phyloP scores from a whole-genome alignment of 2,797 vertebrate genomes.

The Pipistrellus nathusii region DNA sequence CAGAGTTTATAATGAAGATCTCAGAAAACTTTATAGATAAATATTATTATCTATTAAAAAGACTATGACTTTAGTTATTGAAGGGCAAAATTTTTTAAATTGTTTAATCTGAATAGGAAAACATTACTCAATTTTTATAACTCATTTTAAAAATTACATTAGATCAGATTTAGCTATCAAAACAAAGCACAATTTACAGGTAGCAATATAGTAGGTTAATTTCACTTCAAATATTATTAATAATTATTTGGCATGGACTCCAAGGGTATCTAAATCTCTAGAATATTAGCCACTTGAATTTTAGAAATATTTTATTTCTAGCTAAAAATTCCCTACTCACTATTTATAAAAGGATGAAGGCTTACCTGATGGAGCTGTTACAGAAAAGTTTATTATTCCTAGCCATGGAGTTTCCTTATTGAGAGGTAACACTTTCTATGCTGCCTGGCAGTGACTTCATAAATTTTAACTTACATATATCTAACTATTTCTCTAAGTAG shows the following conservation, averaged over 20 bases:
- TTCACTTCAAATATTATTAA: background rate
- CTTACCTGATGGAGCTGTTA: background rate
- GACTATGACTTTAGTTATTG: background rate
- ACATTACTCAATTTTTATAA: background rate
- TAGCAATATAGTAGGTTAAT: background rate
- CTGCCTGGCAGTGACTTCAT: background rate
- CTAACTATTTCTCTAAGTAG: background rate
- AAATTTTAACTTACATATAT: background rate
- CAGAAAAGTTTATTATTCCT: background rate
- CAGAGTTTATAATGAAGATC: background rate
- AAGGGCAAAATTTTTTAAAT: background rate
- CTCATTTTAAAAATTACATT: background rate
- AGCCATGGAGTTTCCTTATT: background rate
- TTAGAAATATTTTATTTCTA: slow-evolving; percentile 13
- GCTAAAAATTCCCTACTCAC: background rate
- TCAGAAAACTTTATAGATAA: background rate
- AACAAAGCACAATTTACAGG: background rate
- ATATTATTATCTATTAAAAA: background rate
- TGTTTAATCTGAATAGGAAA: slow-evolving; percentile 25
- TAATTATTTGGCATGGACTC: background rate
- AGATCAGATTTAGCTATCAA: slow-evolving; percentile 4
- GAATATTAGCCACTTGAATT: slow-evolving; percentile 39
- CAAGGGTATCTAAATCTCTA: background rate
- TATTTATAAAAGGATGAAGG: background rate
- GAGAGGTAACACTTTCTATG: background rate